Conservation (phyloP, 2,113 vertebrate genomes). For the Neolamprologus modestus region DNA sequence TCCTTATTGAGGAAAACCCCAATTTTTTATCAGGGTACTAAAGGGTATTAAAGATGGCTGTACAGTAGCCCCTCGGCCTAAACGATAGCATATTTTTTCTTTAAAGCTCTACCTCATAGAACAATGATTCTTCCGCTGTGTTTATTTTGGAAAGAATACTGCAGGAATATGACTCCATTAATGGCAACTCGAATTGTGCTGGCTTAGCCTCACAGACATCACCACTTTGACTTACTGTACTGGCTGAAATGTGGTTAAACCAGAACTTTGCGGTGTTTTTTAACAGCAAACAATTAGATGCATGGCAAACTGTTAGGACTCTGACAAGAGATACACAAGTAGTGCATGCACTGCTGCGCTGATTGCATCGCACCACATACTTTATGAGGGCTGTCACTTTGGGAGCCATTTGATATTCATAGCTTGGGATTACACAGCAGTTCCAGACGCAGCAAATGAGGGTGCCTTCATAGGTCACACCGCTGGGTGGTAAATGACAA, state of each 20-base stretch:
- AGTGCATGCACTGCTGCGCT: background rate
- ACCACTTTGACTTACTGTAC: background rate
- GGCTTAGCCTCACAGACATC: background rate
- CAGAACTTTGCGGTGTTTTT: background rate
- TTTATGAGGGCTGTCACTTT: constrained; percentile 19
- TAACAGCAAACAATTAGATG: background rate
- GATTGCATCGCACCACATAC: constrained; percentile 13
- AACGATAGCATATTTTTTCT: background rate
- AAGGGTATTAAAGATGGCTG: background rate
- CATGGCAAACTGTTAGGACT: background rate
- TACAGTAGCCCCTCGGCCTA: background rate
- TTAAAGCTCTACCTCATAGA: background rate
- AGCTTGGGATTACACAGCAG: background rate
- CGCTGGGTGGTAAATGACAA: background rate
- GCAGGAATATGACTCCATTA: background rate
- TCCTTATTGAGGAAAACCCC: background rate
- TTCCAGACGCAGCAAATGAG: background rate
- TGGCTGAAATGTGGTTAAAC: background rate
- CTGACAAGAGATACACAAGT: background rate
- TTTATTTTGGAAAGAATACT: background rate
- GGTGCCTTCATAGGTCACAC: constrained; percentile 5
- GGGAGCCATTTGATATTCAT: constrained; percentile 20
- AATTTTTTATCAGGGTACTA: background rate
- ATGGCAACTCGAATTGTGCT: background rate
- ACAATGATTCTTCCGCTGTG: background rate